Base-by-base conservation (phyloP, 2,113 vertebrate genomes). In the Shinisaurus crocodilurus region DNA sequence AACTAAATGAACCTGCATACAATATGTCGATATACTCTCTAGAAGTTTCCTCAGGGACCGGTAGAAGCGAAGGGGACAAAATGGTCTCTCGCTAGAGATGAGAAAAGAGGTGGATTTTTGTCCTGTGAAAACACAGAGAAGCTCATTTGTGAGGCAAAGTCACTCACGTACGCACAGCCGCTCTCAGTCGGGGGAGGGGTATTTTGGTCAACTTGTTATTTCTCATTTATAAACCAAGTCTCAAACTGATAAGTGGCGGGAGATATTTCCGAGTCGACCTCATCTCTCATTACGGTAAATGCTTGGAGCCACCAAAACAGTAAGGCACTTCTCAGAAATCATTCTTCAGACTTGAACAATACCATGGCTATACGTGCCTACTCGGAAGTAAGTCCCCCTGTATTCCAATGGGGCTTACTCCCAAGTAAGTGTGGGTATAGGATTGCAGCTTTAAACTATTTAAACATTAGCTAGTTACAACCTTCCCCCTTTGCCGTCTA, bases 11-110 rank as follows among this genome's bases (percentile, higher is more conserved):
- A 9, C 23, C 37, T 72, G 23, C 13, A 60, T 16, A 60, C 10
- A 40, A 54, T 32, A 1, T 70, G 2, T 2, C 18, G 2, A 25
- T 43, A 43, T 34, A 27, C 77, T n/a, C n/a, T 0, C 1, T 48
- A 3, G 92, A 88, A 74, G 57, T 69, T 88, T 32, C 69, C 60
- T 65, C 50, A 90, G 90, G 76, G 84, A 10, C 0, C 57, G 72
- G 74, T 0, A 48, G 57, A 12, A 34, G 69, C 0, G 82, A 75
- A 67, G 20, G 81, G 85, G 27, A 91, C 92, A 93, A 94, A 95
- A 95, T 92, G 95, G 95, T 92, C 90, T 92, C 93, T 88, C 43
- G 45, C 29, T 86, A 29, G 63, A 45, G 45, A 65, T 1, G 89
- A 50, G 18, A 29, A 50, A 70, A 70, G 0, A 70, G 81, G 65